These are phyloP conservation scores for Operophtera brumata DNA, from an alignment of 2,888 invertebrate genomes.

Conservation along the genomic window DNA sequence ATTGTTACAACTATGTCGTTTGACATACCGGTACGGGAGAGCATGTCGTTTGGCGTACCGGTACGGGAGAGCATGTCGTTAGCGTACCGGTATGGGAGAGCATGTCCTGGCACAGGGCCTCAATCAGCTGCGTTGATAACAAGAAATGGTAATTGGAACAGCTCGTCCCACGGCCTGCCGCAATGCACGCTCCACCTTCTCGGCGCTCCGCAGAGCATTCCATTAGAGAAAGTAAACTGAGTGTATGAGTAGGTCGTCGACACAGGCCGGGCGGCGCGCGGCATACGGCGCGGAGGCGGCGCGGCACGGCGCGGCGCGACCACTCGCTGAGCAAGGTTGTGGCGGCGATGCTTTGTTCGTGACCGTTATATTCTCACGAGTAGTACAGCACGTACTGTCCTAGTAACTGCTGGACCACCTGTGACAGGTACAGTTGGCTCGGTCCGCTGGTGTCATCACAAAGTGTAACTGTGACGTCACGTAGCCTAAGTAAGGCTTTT, in stretches of 20 bases:
- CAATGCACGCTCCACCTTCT: not conserved
- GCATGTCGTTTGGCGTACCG: no score
- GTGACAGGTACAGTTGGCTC: not conserved
- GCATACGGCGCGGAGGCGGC: not conserved
- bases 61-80: no score
- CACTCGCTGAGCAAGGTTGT: constrained; percentile 6
- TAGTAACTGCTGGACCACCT: not conserved
- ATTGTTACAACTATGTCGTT: not conserved
- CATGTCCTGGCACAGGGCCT: not conserved
- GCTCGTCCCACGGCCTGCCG: no score
- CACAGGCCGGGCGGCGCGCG: not conserved
- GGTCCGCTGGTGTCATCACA: not conserved
- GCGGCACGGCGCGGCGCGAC: not conserved
- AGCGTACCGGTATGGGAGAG: no score
- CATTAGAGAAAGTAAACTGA: constrained; percentile 23
- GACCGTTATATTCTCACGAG: constrained; percentile 26
- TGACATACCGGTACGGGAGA: no score
- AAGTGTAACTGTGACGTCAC: not conserved
- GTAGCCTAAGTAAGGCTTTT: no score
- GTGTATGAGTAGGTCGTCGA: constrained; percentile 16
- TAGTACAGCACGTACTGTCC: not conserved
- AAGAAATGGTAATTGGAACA: not conserved
- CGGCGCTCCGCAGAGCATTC: constrained; percentile 10
- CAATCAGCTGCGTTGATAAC: not conserved
- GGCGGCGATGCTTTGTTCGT: constrained; percentile 17